Evolutionary conservation across 2,797 vertebrate genomes (phyloP).

Genomic region (Muscicapa striata): DNA sequence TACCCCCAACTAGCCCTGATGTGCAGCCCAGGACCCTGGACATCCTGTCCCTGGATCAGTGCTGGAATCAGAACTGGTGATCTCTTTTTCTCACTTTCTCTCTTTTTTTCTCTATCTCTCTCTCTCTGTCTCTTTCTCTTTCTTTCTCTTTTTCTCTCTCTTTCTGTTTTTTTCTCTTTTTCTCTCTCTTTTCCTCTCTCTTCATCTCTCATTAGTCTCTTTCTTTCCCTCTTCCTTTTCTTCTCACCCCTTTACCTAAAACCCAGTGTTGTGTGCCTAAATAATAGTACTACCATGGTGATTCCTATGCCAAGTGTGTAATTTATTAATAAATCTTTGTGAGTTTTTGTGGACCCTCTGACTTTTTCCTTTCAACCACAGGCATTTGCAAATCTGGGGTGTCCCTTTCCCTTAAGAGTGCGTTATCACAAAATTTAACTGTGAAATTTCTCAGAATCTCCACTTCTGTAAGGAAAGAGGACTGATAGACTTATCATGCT

Average conservation of each 20-base stretch:
- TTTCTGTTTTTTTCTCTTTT: background rate
- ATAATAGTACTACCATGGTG: background rate
- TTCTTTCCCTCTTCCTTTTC: background rate
- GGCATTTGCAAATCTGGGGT: background rate
- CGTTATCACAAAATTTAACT: background rate
- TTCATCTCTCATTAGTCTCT: background rate
- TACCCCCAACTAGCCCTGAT: background rate
- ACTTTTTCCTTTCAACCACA: background rate
- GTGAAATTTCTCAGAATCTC: background rate
- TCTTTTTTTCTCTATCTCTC: accelerated
- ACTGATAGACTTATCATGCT: background rate
- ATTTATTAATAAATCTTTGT: background rate
- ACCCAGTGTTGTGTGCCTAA: background rate
- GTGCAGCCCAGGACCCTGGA: background rate
- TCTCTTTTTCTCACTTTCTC: background rate
- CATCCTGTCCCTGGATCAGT: background rate
- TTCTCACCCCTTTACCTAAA: background rate
- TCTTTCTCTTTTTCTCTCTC: too few species aligned
- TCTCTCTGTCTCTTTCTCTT: background rate
- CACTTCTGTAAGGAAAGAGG: background rate
- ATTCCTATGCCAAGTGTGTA: background rate
- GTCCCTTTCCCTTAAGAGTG: background rate
- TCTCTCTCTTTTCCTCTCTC: background rate
- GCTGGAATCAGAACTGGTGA: background rate
- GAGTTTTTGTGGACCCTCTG: accelerated